These are phyloP conservation scores for Anastatus disparis DNA, from an alignment of 1,140 invertebrate genomes.

Conservation along the genomic window DNA sequence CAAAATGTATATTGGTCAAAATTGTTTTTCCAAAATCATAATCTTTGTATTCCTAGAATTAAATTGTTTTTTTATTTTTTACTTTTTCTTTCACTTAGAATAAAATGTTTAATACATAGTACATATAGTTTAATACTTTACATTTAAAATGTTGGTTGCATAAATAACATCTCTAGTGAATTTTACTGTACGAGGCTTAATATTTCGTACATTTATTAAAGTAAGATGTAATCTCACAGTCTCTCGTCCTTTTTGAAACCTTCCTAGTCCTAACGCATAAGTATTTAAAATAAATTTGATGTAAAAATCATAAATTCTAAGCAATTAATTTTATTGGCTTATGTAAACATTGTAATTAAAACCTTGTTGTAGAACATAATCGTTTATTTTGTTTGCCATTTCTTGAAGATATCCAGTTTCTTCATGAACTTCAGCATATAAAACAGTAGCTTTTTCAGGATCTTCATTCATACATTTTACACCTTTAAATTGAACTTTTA, in stretches of 20 bases:
- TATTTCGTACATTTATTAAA: constrained; percentile 77
- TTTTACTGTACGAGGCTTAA: constrained; percentile 59
- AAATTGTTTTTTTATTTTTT: background rate
- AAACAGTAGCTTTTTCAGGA: constrained; percentile 74
- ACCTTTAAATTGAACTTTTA: constrained; percentile 72
- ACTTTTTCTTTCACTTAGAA: constrained; percentile 18
- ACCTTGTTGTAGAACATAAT: constrained; percentile 57
- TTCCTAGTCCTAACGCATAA: constrained; percentile 38
- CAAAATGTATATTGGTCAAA: constrained; percentile 69
- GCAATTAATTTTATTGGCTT: no score
- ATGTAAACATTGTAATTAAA: no score
- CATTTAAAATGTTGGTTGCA: constrained; percentile 73
- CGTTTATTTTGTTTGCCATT: constrained; percentile 70
- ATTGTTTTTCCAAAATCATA: constrained; percentile 69
- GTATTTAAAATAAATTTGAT: constrained; percentile 53
- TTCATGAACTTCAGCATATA: constrained; percentile 76
- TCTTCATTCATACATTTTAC: constrained; percentile 88
- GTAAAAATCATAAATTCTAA: constrained; percentile 4
- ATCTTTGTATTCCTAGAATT: constrained; percentile 67
- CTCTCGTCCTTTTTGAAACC: constrained; percentile 7
- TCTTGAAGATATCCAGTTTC: constrained; percentile 69
- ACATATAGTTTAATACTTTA: constrained; percentile 56
- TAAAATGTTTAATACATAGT: background rate
- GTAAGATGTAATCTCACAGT: constrained; percentile 81
- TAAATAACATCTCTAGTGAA: constrained; percentile 67